These are phyloP conservation scores for Cerastis leucographa DNA, from an alignment of 2,888 invertebrate genomes.

Conservation along the genomic window DNA sequence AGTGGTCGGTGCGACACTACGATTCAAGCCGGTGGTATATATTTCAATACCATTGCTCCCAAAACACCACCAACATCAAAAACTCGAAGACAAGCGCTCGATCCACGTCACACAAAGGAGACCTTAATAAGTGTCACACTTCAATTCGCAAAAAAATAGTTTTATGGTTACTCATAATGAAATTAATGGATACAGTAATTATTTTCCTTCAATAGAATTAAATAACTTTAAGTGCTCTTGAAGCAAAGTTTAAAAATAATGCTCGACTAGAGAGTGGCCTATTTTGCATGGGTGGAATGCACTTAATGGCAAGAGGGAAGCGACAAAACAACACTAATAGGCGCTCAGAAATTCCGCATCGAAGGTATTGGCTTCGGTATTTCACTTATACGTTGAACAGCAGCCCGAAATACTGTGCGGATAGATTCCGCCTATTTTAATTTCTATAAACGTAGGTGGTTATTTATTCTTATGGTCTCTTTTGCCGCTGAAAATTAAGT, in stretches of 20 bases:
- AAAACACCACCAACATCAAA: not conserved
- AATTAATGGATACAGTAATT: not conserved
- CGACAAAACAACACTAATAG: slow-evolving; percentile 13
- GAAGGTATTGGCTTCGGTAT: slow-evolving; percentile 14
- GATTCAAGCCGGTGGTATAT: not conserved
- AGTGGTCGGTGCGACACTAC: not conserved
- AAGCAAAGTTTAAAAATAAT: not conserved
- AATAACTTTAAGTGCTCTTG: not conserved
- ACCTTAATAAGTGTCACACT: not conserved
- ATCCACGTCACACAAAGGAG: not conserved
- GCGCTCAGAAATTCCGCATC: slow-evolving; percentile 13
- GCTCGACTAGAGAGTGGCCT: not conserved
- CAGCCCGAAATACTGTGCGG: not conserved
- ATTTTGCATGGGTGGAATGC: not conserved
- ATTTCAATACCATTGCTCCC: not conserved
- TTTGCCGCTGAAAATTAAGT: too few relatives aligned
- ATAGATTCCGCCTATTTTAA: not conserved
- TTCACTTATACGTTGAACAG: not conserved
- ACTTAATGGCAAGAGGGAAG: not conserved
- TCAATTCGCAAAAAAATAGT: not conserved
- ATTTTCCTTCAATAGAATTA: not conserved
- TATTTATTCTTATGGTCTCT: not conserved
- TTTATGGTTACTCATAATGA: not conserved
- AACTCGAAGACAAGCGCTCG: not conserved
- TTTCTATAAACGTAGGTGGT: not conserved